phyloP scores from a whole-genome alignment of 2,888 invertebrate genomes.

The Therioaphis trifolii region DNA sequence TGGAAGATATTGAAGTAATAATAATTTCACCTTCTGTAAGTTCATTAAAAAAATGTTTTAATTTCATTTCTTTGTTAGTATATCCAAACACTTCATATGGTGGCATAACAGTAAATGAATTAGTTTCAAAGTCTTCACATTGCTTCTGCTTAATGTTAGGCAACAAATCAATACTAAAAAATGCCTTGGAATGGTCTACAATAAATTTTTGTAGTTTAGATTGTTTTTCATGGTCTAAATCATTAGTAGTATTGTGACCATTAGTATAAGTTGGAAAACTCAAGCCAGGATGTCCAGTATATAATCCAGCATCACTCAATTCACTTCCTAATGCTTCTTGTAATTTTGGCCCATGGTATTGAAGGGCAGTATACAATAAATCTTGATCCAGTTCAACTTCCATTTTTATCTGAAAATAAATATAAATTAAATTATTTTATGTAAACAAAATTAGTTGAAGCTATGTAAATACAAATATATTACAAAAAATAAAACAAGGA shows the following conservation, averaged over 20 bases:
- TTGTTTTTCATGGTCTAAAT: constrained; percentile 51
- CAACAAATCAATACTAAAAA: constrained; percentile 53
- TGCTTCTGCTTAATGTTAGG: constrained; percentile 45
- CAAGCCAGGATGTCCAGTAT: constrained; percentile 29
- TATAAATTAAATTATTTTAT: constrained; percentile 23
- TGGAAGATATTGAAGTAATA: constrained; percentile 81
- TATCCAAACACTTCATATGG: constrained; percentile 87
- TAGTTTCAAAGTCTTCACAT: constrained; percentile 49
- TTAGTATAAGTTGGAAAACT: constrained; percentile 53
- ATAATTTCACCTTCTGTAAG: constrained; percentile 77
- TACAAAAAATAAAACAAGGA: constrained; percentile 11
- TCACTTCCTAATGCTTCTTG: constrained; percentile 50
- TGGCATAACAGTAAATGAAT: constrained; percentile 78
- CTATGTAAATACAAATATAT: constrained; percentile 18
- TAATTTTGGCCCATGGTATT: constrained; percentile 55
- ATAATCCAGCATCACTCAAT: not conserved
- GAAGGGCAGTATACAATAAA: constrained; percentile 48
- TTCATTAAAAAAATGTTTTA: constrained; percentile 86
- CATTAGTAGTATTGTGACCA: constrained; percentile 44
- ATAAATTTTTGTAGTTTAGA: constrained; percentile 45
- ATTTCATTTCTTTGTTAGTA: constrained; percentile 81
- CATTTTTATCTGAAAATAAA: constrained; percentile 58
- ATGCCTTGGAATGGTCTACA: constrained; percentile 46
- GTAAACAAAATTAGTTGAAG: not conserved
- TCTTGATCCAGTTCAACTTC: constrained; percentile 54